Percentiles rank a stretch among this genome's conserved stretches.
phyloP scores from a whole-genome alignment of 2,113 vertebrate species.

The Dinomys branickii region DNA sequence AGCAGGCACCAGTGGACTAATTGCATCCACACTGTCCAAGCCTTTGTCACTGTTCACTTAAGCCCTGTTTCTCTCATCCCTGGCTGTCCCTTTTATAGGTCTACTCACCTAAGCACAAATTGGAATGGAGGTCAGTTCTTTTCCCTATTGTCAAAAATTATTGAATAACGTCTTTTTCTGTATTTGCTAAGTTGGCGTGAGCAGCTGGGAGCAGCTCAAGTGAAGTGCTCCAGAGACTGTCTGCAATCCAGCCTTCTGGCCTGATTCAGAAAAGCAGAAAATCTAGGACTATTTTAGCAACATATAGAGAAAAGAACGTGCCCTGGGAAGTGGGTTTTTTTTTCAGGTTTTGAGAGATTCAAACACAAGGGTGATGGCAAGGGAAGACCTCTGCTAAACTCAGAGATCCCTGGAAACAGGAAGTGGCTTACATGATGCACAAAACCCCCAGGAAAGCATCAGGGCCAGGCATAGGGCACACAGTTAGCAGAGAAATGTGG shows the following conservation, averaged over 20 bases:
- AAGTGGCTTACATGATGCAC: background rate
- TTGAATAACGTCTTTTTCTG: background rate
- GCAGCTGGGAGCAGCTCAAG: background rate
- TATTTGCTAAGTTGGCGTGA: background rate
- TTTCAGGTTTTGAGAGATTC: background rate
- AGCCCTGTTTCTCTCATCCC: background rate
- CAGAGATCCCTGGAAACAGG: background rate
- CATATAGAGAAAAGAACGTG: background rate
- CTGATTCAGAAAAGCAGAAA: no score
- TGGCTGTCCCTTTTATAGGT: background rate
- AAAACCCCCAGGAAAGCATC: background rate
- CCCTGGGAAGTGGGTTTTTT: background rate
- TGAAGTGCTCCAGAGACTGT: background rate
- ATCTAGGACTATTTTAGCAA: no score
- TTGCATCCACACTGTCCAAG: no score
- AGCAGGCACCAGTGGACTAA: background rate
- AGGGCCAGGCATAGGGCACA: background rate
- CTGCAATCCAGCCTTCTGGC: no score
- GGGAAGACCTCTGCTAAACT: background rate
- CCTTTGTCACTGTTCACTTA: background rate
- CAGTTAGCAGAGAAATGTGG: background rate
- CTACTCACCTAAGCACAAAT: background rate
- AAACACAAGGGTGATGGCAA: background rate
- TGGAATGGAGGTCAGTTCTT: no score
- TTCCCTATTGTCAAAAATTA: background rate